Evolutionary conservation across 2,113 vertebrate species (phyloP).

Genomic region (Mugil cephalus): DNA sequence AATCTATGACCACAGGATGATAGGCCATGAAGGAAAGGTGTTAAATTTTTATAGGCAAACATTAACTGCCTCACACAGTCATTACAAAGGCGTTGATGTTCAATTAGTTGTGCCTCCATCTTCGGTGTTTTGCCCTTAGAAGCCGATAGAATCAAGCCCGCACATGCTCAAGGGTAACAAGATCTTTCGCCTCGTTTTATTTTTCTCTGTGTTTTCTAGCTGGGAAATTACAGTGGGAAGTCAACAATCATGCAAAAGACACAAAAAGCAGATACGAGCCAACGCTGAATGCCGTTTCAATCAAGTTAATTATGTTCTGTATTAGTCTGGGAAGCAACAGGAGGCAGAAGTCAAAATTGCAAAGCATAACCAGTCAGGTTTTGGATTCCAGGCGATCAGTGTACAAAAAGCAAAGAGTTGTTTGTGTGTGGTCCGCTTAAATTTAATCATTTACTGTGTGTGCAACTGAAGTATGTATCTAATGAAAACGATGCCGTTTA

Average conservation of each 20-base stretch:
- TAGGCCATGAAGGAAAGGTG: too few species aligned
- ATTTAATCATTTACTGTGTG: constrained; percentile 2
- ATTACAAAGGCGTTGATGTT: constrained; percentile 52
- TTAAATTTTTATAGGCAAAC: too few species aligned
- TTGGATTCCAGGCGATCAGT: background rate
- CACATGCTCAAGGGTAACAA: background rate
- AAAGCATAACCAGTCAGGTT: too few species aligned
- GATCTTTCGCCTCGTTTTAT: constrained; percentile 1
- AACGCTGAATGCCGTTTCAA: background rate
- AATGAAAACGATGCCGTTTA: constrained; percentile 11
- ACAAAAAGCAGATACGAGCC: background rate
- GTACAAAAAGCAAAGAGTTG: background rate
- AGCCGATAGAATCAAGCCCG: background rate
- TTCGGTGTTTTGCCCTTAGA: background rate
- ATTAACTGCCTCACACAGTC: background rate
- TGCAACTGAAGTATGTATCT: constrained; percentile 3
- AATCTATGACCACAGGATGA: background rate
- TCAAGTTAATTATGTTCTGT: background rate
- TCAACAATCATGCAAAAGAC: constrained; percentile 5
- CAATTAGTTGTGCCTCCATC: background rate
- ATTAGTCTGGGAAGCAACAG: background rate
- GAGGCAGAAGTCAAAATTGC: background rate
- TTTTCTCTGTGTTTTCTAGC: background rate
- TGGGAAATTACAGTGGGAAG: background rate
- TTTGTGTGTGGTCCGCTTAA: constrained; percentile 10